Evolutionary conservation across 2,113 vertebrate genomes (phyloP).

Genomic region (Lethenteron reissneri): DNA sequence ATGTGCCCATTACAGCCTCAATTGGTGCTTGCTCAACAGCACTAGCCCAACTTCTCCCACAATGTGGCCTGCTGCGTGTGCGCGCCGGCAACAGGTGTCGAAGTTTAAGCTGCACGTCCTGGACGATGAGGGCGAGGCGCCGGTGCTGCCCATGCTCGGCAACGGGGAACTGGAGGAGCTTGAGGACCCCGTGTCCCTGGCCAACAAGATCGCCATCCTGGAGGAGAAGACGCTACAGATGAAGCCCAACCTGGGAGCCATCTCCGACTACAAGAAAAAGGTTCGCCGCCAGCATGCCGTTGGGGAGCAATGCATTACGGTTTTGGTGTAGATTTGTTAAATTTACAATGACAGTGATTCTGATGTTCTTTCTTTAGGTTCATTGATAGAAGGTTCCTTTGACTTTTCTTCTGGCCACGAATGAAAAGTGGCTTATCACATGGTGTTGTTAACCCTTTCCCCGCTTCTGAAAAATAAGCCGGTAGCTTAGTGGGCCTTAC

Average conservation of each 20-base stretch:
- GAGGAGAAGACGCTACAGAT: slow-evolving; percentile 51
- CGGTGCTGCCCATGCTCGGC: slow-evolving; percentile 27
- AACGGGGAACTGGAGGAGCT: slow-evolving; percentile 36
- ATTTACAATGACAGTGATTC: background rate
- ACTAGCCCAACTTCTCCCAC: background rate
- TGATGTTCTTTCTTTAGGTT: background rate
- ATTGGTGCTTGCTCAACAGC: background rate
- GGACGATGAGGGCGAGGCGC: slow-evolving; percentile 32
- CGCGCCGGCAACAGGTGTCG: slow-evolving; percentile 27
- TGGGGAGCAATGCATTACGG: no score
- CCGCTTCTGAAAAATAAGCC: no score
- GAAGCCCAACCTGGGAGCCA: slow-evolving; percentile 66
- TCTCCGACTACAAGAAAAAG: slow-evolving; percentile 65
- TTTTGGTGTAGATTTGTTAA: background rate
- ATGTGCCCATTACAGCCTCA: background rate
- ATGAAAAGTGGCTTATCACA: no score
- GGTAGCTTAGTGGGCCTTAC: background rate
- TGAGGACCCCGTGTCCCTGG: slow-evolving; percentile 33
- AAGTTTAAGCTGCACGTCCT: slow-evolving; percentile 44
- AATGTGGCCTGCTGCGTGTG: background rate
- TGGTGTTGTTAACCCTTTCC: no score
- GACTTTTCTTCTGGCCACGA: background rate
- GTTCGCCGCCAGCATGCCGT: slow-evolving; percentile 18
- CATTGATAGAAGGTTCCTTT: background rate
- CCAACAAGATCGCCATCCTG: slow-evolving; percentile 49